A percentile compares a stretch with the other conserved stretches of the same genome.
phyloP scores from a whole-genome alignment of 2,113 vertebrate genomes.

The Heliornis fulica region DNA sequence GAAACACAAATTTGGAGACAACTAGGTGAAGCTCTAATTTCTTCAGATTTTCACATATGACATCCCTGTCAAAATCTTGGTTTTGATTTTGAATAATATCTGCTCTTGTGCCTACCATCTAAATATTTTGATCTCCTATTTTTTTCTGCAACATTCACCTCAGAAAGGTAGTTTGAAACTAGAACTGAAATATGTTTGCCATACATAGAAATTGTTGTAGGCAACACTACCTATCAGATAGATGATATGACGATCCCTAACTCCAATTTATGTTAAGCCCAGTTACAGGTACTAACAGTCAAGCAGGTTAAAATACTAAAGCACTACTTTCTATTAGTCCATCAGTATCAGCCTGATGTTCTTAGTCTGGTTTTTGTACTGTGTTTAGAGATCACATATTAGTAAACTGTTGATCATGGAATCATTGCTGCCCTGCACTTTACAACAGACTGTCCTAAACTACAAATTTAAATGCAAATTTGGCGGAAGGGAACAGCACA shows the following conservation, averaged over 20 bases:
- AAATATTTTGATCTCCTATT: neutral
- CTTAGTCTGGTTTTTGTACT: neutral
- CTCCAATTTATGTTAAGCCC: neutral
- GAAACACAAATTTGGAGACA: neutral
- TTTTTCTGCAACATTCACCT: neutral
- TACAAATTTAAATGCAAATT: neutral
- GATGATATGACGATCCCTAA: fast-evolving
- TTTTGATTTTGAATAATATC: neutral
- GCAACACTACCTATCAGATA: neutral
- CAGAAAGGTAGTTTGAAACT: neutral
- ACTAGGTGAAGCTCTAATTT: neutral
- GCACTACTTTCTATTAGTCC: neutral
- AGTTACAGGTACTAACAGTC: neutral
- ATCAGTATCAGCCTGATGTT: neutral
- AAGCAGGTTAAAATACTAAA: neutral
- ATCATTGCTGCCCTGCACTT: neutral
- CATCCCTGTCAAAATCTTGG: neutral
- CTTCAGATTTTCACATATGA: neutral
- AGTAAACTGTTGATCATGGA: neutral
- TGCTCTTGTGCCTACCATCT: neutral
- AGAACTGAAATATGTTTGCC: neutral
- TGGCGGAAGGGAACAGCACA: neutral
- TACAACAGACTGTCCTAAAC: neutral
- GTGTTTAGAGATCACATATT: neutral
- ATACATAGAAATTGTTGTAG: neutral